A percentile compares a stretch with the other conserved stretches of the same genome.
Evolutionary conservation across 2,113 vertebrate species (phyloP).

Genomic region (Cathartes aura): DNA sequence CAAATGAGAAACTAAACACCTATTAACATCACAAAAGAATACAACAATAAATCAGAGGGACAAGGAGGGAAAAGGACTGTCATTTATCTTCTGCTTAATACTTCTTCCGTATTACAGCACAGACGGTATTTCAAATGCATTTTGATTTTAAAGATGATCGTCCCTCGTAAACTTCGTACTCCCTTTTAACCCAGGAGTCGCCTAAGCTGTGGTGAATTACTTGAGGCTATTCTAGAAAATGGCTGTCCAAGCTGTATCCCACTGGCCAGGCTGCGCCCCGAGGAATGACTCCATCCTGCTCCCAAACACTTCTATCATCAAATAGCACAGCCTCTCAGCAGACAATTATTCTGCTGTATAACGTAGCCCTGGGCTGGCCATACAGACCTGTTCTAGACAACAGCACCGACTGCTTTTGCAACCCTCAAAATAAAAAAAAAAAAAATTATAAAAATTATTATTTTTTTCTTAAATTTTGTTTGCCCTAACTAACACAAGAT

Average conservation of each 20-base stretch:
- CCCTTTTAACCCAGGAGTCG: not conserved
- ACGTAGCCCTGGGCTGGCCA: not conserved
- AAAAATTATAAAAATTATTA: not conserved
- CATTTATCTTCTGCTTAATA: not conserved
- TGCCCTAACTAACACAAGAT: not conserved
- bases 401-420: not conserved
- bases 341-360: not conserved
- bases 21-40: not conserved
- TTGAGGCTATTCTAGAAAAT: not conserved
- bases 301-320: not conserved
- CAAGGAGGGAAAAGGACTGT: not conserved
- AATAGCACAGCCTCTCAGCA: not conserved
- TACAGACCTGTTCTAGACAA: not conserved
- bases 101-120: not conserved
- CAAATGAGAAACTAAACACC: not conserved
- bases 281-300: not conserved
- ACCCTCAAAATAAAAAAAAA: not conserved
- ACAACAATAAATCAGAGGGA: not conserved
- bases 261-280: rapidly evolving
- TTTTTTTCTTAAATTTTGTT: not conserved
- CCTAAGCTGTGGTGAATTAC: not conserved
- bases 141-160: not conserved
- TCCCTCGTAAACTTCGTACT: not conserved
- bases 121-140: not conserved
- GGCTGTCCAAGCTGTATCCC: not conserved